These are phyloP conservation scores for Rugalucina vietnamica DNA, from an alignment of 2,888 invertebrate genomes.

Conservation along the genomic window DNA sequence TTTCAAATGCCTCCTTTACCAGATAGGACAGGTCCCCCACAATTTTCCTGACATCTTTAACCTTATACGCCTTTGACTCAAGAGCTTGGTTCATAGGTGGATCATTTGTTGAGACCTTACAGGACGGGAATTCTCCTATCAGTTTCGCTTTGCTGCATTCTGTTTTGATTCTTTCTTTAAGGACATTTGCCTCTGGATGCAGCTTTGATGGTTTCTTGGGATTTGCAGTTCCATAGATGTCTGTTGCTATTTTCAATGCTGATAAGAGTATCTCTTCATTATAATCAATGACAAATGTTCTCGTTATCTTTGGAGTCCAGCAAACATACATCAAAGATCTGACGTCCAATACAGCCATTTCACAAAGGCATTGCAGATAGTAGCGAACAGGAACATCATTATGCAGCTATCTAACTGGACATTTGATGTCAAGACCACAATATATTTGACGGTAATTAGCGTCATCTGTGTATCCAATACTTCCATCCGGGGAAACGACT, in stretches of 20 bases:
- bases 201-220: too few species aligned
- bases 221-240: conserved; percentile 22
- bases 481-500: conserved; percentile 55
- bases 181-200: too few species aligned
- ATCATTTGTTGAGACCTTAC: too few species aligned
- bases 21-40: too few species aligned
- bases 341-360: conserved; percentile 38
- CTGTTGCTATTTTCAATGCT: neutral
- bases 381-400: conserved; percentile 19
- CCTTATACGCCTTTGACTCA: too few species aligned
- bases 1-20: too few species aligned
- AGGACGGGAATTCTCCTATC: conserved; percentile 7
- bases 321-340: conserved; percentile 27
- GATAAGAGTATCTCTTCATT: conserved; percentile 8
- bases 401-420: conserved; percentile 21
- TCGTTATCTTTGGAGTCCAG: conserved; percentile 26
- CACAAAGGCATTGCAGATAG: conserved; percentile 28
- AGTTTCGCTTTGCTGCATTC: too few species aligned
- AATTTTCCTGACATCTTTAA: too few species aligned
- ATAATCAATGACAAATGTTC: too few species aligned
- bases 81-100: too few species aligned
- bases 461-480: conserved; percentile 19
- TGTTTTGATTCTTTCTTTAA: too few species aligned
- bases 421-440: conserved; percentile 44
- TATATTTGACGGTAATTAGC: conserved; percentile 1